phyloP scores from a whole-genome alignment of 2,113 vertebrate genomes.

The Ginglymostoma cirratum region DNA sequence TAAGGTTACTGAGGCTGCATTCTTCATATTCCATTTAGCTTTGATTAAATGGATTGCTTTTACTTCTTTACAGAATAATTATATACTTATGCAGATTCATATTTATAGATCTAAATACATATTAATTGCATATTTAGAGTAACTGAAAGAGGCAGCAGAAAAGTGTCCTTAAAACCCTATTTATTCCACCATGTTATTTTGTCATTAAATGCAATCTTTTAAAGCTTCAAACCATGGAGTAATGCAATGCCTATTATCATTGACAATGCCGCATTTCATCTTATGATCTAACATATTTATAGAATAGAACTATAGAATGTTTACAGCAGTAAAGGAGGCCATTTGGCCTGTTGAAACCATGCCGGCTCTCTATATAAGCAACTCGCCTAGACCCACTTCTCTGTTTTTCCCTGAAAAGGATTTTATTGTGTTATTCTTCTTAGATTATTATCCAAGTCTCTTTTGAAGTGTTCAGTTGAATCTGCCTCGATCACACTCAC shows the following conservation, averaged over 20 bases:
- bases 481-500: not conserved
- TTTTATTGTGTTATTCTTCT: not conserved
- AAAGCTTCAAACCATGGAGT: not conserved
- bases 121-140: conserved; percentile 45
- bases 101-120: conserved; percentile 39
- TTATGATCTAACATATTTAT: not conserved
- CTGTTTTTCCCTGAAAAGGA: not conserved
- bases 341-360: not conserved
- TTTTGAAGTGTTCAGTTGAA: not conserved
- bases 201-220: not conserved
- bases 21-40: conserved; percentile 16
- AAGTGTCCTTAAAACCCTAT: not conserved
- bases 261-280: not conserved
- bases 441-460: not conserved
- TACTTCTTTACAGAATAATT: not conserved
- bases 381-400: no score
- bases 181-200: not conserved
- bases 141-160: conserved; percentile 7
- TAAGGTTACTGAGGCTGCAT: not conserved
- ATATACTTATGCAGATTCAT: not conserved
- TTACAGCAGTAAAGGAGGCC: not conserved
- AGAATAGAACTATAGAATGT: not conserved
- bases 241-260: not conserved
- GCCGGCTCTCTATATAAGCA: not conserved
- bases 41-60: not conserved